Evolutionary conservation across 2,113 vertebrate genomes (phyloP).

Genomic region (Carassius auratus): DNA sequence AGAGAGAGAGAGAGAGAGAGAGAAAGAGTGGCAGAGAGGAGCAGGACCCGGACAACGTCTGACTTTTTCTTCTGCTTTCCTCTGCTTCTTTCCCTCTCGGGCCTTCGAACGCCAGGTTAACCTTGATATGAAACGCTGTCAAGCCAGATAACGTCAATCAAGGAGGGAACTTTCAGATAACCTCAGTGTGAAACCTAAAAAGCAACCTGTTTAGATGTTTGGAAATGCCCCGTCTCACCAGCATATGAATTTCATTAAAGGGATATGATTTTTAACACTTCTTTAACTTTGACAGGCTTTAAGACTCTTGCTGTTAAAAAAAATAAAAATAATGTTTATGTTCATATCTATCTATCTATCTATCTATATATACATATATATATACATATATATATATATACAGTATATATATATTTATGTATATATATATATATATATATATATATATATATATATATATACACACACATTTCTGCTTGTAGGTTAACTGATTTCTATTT

Average conservation of each 20-base stretch:
- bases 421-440: no score
- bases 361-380: no score
- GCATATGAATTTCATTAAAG: constrained; percentile 75
- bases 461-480: no score
- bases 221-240: constrained; percentile 74
- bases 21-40: constrained; percentile 35
- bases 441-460: no score
- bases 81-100: constrained; percentile 9
- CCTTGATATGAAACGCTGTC: constrained; percentile 79
- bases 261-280: constrained; percentile 77
- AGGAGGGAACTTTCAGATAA: constrained; percentile 74
- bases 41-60: constrained; percentile 45
- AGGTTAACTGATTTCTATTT: no score
- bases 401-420: no score
- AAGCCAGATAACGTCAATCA: constrained; percentile 79
- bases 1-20: constrained; percentile 46
- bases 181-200: constrained; percentile 77
- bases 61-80: not conserved
- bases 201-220: constrained; percentile 78
- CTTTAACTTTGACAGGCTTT: constrained; percentile 80
- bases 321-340: no score
- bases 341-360: no score
- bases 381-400: no score
- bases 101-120: constrained; percentile 75
- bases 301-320: constrained; percentile 66